Evolutionary conservation across 2,888 invertebrate genomes (phyloP), one percentile per base, ranked within the genome.

Genomic region (Netelia virgata): DNA sequence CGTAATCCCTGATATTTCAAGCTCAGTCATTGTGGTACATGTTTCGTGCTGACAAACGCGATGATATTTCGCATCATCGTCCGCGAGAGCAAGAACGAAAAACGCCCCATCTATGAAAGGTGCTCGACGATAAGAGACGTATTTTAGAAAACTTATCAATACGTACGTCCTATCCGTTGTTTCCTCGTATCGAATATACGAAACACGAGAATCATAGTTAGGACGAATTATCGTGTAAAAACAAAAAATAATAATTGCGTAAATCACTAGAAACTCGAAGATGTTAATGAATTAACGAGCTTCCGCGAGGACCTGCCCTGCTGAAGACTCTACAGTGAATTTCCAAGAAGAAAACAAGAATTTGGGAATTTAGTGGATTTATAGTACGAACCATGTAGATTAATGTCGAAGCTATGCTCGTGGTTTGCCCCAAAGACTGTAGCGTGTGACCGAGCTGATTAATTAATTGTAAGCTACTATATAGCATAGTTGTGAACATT

Each of bases 361-460:
- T 28, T 43, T 18, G 41, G 28, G 43, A 53, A 80, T 76, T 72
- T 72, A 9, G 59, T 80, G 72, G 59, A 83, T 76, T 80, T 53
- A 64, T 70, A 8, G 53, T 55, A 76, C 28, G 57, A 14, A 72
- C 57, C 43, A 74, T 28, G 20, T 77, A 50, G 82, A 64, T 66
- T 66, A 66, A 80, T 55, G 84, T 76, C 76, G 68, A 81, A 80
- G 80, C 84, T 84, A 81, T 84, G 63, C 53, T 80, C 80, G 76
- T 73, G 84, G 84, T 84, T 84, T 63, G 76, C 72, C 86, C 89
- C 89, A 90, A 90, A 90, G 90, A 90, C 90, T 90, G 87, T 88
- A 88, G 86, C 90, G 88, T 72, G 90, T 72, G 90, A 88, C 82
- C 87, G 88, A 63, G 88, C 88, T 80, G 88, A 89, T 73, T 81